These are phyloP conservation scores for Ostrea denselamellosa DNA, from an alignment of 1,140 invertebrate species.

Conservation along the genomic window DNA sequence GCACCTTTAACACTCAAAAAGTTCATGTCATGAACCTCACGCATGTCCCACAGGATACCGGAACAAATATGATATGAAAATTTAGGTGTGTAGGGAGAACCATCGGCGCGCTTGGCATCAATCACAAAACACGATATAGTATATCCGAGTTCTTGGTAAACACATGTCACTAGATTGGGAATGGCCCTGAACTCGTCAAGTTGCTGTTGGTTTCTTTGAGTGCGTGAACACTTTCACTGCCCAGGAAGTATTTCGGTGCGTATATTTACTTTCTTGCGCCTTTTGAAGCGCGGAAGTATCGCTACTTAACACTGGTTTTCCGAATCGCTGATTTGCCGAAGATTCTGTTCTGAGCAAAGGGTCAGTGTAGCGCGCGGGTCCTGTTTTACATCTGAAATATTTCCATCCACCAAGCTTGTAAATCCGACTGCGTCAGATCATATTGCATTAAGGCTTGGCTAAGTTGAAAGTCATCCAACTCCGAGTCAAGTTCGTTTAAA, in stretches of 20 bases:
- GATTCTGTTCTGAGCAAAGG: too few species aligned
- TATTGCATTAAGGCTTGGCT: too few species aligned
- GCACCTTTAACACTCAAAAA: slow-evolving; percentile 43
- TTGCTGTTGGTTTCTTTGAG: neutral
- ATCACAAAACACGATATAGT: slow-evolving; percentile 27
- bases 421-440: too few species aligned
- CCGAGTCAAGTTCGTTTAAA: too few species aligned
- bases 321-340: too few species aligned
- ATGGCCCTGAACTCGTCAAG: neutral
- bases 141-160: slow-evolving; percentile 8
- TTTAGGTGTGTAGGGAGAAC: neutral
- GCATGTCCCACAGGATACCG: slow-evolving; percentile 39
- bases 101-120: slow-evolving; percentile 15
- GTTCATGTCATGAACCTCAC: slow-evolving; percentile 28
- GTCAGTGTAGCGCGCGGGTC: too few species aligned
- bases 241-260: neutral
- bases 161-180: neutral
- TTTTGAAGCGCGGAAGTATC: too few species aligned
- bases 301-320: too few species aligned
- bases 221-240: neutral
- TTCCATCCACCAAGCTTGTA: too few species aligned
- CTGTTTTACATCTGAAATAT: too few species aligned
- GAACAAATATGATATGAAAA: slow-evolving; percentile 6
- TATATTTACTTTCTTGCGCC: neutral
- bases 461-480: too few species aligned